Conservation (phyloP, 2,888 invertebrate genomes). For the Trachelus stipa region DNA sequence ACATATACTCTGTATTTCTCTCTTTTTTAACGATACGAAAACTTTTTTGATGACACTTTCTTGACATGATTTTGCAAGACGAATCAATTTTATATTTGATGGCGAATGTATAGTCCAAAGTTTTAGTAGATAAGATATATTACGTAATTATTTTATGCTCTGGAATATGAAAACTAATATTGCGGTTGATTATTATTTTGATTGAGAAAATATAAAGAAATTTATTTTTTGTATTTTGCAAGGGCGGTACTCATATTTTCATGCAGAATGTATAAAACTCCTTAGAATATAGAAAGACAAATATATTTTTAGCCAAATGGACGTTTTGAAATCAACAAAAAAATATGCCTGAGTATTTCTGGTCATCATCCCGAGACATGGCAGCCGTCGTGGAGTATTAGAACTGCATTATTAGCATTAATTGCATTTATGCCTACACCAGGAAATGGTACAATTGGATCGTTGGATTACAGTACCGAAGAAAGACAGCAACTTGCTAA, state of each 20-base stretch:
- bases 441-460: slow-evolving; percentile 90
- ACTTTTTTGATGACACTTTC: background rate
- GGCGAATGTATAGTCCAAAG: too few species aligned
- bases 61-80: too few species aligned
- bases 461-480: slow-evolving; percentile 87
- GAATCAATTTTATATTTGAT: too few species aligned
- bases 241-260: slow-evolving; percentile 8
- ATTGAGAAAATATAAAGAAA: too few species aligned
- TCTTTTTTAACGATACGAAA: background rate
- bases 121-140: background rate
- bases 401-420: slow-evolving; percentile 90
- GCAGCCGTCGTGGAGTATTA: slow-evolving; percentile 97
- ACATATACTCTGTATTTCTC: background rate
- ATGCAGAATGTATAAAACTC: too few species aligned
- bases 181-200: too few species aligned
- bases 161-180: background rate
- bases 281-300: background rate
- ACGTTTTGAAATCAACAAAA: slow-evolving; percentile 91
- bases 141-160: background rate
- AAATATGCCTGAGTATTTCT: slow-evolving; percentile 95
- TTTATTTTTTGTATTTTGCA: background rate
- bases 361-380: slow-evolving; percentile 98
- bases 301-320: slow-evolving; percentile 81
- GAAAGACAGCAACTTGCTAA: slow-evolving; percentile 85
- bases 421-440: slow-evolving; percentile 96